A percentile compares a stretch with the other conserved stretches of the same genome.
phyloP scores from a whole-genome alignment of 2,113 vertebrate species.

The Hydrochoerus hydrochaeris region DNA sequence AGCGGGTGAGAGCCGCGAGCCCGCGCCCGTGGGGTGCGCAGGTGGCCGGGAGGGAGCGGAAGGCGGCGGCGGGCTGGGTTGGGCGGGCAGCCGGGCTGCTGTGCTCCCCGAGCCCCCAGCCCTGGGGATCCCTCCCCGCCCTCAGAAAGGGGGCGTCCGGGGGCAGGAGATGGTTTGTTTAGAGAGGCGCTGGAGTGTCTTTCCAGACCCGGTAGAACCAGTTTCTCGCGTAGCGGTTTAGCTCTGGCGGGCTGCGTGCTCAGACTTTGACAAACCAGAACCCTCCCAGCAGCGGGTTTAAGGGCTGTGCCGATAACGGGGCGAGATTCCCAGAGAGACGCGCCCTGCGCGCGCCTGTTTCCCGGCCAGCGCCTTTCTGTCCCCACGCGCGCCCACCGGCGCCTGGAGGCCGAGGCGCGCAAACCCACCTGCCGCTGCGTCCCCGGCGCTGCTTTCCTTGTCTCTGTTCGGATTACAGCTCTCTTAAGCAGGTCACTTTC shows the following conservation, averaged over 20 bases:
- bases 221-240: not conserved
- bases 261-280: not conserved
- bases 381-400: not conserved
- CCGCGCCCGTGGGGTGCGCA: not conserved
- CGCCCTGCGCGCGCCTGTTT: not conserved
- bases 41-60: not conserved
- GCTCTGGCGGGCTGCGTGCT: not conserved
- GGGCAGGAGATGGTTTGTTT: not conserved
- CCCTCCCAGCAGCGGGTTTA: not conserved
- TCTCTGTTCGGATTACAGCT: conserved; percentile 50
- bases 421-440: not conserved
- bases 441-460: not conserved
- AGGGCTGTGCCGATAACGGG: not conserved
- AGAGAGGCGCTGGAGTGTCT: not conserved
- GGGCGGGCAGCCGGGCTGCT: not conserved
- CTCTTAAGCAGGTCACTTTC: conserved; percentile 17
- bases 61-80: not conserved
- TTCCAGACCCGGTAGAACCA: not conserved
- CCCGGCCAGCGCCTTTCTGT: not conserved
- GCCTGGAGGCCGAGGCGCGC: not conserved
- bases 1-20: not conserved
- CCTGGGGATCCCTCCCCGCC: not conserved
- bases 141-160: not conserved
- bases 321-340: not conserved
- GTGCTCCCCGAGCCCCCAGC: not conserved